Conservation (phyloP, 2,888 invertebrate genomes). For the Ectemnius cavifrons region DNA sequence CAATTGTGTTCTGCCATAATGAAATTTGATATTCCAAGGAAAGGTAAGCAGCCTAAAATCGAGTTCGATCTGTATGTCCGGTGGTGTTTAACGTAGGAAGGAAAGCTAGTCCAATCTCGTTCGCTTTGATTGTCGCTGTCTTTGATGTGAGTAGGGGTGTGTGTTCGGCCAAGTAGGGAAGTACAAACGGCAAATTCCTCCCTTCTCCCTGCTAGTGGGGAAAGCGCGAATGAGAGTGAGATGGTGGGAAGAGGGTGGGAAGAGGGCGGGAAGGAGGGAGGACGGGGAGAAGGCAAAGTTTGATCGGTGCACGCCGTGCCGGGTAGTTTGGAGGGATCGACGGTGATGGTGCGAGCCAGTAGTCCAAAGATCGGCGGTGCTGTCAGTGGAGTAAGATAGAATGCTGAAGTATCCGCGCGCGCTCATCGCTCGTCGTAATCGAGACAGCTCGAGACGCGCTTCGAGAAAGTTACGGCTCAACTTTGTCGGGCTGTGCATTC, state of each 20-base stretch:
- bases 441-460: constrained; percentile 24
- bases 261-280: not conserved
- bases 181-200: constrained; percentile 1
- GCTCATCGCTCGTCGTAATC: constrained; percentile 34
- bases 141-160: not conserved
- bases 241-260: too few relatives aligned
- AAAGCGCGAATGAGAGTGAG: too few relatives aligned
- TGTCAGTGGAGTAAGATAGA: constrained; percentile 23
- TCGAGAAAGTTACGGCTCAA: constrained; percentile 40
- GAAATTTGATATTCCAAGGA: too few relatives aligned
- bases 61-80: too few relatives aligned
- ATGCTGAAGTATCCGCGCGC: constrained; percentile 38
- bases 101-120: not conserved
- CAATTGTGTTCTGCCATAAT: too few relatives aligned
- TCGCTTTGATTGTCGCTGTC: not conserved
- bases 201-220: not conserved
- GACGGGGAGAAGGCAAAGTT: constrained; percentile 17
- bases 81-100: too few relatives aligned
- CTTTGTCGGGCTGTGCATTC: constrained; percentile 10
- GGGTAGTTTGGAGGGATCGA: constrained; percentile 36
- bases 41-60: too few relatives aligned
- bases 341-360: constrained; percentile 40
- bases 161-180: not conserved
- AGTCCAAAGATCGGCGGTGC: constrained; percentile 13
- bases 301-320: constrained; percentile 25